Conservation (phyloP, 2,888 invertebrate species). For the Drosophila birchii region DNA sequence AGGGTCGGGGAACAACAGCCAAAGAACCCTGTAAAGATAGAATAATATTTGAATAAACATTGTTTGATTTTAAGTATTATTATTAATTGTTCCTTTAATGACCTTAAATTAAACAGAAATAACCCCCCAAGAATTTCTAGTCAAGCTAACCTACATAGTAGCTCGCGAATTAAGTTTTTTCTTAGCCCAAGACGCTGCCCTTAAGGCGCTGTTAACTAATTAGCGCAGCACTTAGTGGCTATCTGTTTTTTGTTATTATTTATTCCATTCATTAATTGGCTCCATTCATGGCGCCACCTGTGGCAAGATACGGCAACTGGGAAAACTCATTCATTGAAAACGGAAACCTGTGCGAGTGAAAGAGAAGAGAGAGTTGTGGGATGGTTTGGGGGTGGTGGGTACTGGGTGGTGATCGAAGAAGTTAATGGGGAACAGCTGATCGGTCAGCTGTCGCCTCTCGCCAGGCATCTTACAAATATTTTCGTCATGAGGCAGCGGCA, state of each 20-base stretch:
- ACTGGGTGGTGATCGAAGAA: not conserved
- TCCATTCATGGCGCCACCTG: slow-evolving; percentile 24
- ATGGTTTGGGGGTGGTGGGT: not conserved
- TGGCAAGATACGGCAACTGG: slow-evolving; percentile 2
- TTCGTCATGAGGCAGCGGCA: slow-evolving; percentile 38
- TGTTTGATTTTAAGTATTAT: too few relatives aligned
- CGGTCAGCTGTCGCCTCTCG: slow-evolving; percentile 42
- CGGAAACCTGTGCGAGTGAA: not conserved
- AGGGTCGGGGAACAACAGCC: not conserved
- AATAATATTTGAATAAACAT: not conserved
- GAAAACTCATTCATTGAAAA: slow-evolving; percentile 9
- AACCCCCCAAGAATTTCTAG: not conserved
- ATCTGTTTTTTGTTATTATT: not conserved
- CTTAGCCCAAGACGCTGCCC: not conserved
- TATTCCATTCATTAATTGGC: slow-evolving; percentile 25
- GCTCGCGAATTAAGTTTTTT: not conserved
- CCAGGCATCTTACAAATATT: slow-evolving; percentile 42
- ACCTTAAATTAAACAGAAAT: not conserved
- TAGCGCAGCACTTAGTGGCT: not conserved
- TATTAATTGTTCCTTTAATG: not conserved
- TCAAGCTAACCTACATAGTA: not conserved
- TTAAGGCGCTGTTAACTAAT: not conserved
- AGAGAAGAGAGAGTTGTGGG: slow-evolving; percentile 2
- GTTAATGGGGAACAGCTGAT: slow-evolving; percentile 48
- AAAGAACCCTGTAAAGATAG: too few relatives aligned